Percentiles rank a stretch among this genome's conserved stretches.
Conservation (phyloP, 2,113 vertebrate species). For the Chrysemys picta region DNA sequence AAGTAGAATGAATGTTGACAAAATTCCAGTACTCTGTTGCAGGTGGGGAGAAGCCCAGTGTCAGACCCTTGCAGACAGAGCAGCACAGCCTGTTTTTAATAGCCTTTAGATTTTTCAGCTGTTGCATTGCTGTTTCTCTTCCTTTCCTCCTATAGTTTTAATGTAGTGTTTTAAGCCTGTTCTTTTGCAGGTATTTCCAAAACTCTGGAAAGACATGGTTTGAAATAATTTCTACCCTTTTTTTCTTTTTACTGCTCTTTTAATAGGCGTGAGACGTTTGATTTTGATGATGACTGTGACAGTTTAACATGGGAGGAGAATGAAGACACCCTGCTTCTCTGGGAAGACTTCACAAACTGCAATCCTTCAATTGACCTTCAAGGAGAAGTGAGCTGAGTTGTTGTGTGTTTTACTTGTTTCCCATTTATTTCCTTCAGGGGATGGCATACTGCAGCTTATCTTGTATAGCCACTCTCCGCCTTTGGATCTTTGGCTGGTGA, state of each 20-base stretch:
- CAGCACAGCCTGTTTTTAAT: not conserved
- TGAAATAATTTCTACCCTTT: not conserved
- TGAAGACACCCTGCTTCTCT: constrained; percentile 93
- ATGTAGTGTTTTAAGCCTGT: not conserved
- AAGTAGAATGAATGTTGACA: not conserved
- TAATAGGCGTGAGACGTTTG: constrained; percentile 92
- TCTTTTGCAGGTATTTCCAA: not conserved
- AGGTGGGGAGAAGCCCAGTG: constrained; percentile 34
- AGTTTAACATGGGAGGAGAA: constrained; percentile 98
- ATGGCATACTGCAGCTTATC: not conserved
- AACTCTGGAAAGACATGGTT: not conserved
- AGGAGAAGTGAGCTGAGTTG: constrained; percentile 75
- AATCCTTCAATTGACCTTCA: constrained; percentile 83
- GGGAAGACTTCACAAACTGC: constrained; percentile 98
- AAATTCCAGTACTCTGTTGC: not conserved
- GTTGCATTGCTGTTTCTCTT: not conserved
- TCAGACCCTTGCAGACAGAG: not conserved
- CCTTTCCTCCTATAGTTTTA: not conserved
- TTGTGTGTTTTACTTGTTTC: accelerated
- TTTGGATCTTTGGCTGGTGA: not conserved
- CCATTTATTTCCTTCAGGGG: not conserved
- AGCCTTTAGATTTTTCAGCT: constrained; percentile 19
- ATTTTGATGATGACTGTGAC: constrained; percentile 96
- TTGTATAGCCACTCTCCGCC: not conserved
- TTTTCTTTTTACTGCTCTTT: constrained; percentile 62